Evolutionary conservation across 2,113 vertebrate genomes (phyloP).

Genomic region (Taxidea taxus): DNA sequence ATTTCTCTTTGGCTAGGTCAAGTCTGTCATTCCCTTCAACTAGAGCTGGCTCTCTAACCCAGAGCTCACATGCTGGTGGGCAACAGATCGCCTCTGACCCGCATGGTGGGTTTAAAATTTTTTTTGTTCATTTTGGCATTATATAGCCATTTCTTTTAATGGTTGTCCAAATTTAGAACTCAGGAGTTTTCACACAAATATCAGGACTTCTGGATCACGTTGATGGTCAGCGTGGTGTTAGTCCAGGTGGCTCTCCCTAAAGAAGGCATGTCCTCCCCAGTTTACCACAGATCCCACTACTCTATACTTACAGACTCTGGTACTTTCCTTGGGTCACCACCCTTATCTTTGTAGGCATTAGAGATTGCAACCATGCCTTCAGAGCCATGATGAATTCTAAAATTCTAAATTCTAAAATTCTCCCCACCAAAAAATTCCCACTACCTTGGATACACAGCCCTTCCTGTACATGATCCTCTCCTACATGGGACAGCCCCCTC

Average conservation of each 20-base stretch:
- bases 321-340: not conserved
- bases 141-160: not conserved
- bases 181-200: not conserved
- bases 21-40: not conserved
- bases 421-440: no score
- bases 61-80: not conserved
- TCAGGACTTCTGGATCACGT: not conserved
- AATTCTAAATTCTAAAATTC: not conserved
- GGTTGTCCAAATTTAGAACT: not conserved
- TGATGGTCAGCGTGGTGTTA: fast-evolving
- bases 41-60: not conserved
- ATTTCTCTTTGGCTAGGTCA: not conserved
- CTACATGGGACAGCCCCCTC: not conserved
- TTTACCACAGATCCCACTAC: not conserved
- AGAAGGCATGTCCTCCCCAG: not conserved
- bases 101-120: no score
- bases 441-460: not conserved
- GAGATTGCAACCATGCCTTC: not conserved
- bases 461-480: not conserved
- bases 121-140: not conserved
- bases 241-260: not conserved
- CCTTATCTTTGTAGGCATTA: not conserved
- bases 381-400: not conserved
- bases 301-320: not conserved
- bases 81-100: not conserved